Evolutionary conservation across 2,797 vertebrate species (phyloP).

Genomic region (Sebastes diaconus): DNA sequence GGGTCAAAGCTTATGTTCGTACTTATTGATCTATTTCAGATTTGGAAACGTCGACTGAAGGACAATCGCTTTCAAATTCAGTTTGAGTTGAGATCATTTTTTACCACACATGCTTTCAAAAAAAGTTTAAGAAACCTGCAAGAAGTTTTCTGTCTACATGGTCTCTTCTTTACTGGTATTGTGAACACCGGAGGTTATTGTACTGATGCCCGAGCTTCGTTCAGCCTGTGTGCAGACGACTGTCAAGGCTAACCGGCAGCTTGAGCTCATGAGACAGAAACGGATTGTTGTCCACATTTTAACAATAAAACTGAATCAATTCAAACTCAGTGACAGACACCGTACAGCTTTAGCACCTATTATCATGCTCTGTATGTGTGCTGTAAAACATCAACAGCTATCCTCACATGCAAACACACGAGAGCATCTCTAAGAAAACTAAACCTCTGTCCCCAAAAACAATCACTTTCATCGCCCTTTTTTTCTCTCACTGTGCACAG

Average conservation of each 20-base stretch:
- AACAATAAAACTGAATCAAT: neutral
- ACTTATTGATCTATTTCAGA: neutral
- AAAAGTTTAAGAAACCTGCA: neutral
- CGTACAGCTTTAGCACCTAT: neutral
- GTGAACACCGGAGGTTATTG: neutral
- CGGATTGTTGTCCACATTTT: neutral
- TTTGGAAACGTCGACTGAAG: neutral
- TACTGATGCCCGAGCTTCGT: neutral
- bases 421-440: neutral
- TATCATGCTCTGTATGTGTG: too few relatives aligned
- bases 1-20: too few relatives aligned
- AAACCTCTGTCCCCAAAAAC: too few relatives aligned
- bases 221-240: neutral
- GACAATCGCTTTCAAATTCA: neutral
- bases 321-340: neutral
- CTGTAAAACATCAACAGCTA: neutral
- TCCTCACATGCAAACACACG: neutral
- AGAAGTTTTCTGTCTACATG: neutral
- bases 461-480: too few relatives aligned
- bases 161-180: neutral
- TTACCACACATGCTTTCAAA: too few relatives aligned
- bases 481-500: too few relatives aligned
- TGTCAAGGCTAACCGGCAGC: neutral
- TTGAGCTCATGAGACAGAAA: neutral
- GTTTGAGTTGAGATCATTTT: neutral